Evolutionary conservation across 2,888 invertebrate genomes (phyloP), one percentile per base, ranked within the genome.

Genomic region (Shargacucullia verbasci): DNA sequence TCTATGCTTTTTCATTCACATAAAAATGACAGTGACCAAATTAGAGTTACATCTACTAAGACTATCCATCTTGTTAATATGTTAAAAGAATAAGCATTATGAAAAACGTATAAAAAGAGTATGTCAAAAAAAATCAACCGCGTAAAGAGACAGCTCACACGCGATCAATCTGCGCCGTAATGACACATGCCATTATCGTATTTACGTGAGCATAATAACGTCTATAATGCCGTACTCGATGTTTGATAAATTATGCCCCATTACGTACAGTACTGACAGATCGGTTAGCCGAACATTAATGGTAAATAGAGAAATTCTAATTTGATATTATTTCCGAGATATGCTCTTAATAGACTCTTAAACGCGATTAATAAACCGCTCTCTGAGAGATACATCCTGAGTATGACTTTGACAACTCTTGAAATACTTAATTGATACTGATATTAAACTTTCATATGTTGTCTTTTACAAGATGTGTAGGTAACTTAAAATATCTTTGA

Each of bases 171-270:
- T 55, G 34, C n/a, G n/a, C 39, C 45, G 43, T 69, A 71, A 73
- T 59, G 66, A 59, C 65, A 49, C 40, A 70, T 38, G 56, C 66
- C 59, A 73, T 73, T 71, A 63, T 73, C 50, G 53, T 59, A 72
- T 70, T 59, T 72, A 71, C 57, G 34, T 60, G 33, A 61, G 66
- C 43, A 52, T 69, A 69, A 69, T 63, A 69, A 59, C 41, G 60
- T 5, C 37, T 55, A 59, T 63, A 66, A 63, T 69, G 40, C 54
- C 44, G 37, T 59, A 59, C 49, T 44, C 55, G 41, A 60, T 71
- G n/a, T 54, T 58, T 69, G 62, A 60, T 64, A 66, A 55, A 60
- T 56, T 52, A 52, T 35, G 33, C 37, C n/a, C 46, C 41, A 55
- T 63, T 69, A 55, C n/a, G 34, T 27, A 39, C 37, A 39, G 27